These are phyloP conservation scores for Nematopogon swammerdamellus DNA, from an alignment of 2,888 invertebrate species.

Conservation along the genomic window DNA sequence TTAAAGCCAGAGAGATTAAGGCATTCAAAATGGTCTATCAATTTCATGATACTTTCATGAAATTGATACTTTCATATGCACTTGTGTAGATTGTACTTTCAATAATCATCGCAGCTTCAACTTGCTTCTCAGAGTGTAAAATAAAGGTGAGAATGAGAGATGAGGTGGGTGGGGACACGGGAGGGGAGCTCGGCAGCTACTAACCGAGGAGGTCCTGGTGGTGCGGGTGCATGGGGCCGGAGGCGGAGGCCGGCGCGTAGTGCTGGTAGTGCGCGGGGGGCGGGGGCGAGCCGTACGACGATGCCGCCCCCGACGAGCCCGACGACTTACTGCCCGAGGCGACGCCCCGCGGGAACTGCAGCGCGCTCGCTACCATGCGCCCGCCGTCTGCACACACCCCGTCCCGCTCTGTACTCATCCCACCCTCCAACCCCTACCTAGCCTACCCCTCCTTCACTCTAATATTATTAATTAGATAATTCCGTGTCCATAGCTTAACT, in stretches of 20 bases:
- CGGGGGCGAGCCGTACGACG: conserved; percentile 48
- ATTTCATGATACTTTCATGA: too few relatives aligned
- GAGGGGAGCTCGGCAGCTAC: conserved; percentile 14
- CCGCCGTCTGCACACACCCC: not conserved
- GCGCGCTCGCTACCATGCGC: not conserved
- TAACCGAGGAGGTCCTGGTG: conserved; percentile 50
- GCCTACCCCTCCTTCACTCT: too few relatives aligned
- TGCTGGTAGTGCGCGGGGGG: conserved; percentile 22
- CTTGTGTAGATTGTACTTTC: too few relatives aligned
- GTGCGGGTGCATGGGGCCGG: conserved; percentile 42
- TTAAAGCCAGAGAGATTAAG: too few relatives aligned
- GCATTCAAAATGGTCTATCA: too few relatives aligned
- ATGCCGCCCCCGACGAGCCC: conserved; percentile 22
- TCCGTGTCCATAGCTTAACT: too few relatives aligned
- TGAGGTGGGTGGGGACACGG: conserved; percentile 10
- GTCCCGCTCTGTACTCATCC: too few relatives aligned
- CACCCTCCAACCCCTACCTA: too few relatives aligned
- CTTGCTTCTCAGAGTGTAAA: too few relatives aligned
- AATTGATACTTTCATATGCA: too few relatives aligned
- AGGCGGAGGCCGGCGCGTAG: conserved; percentile 38
- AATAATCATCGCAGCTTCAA: too few relatives aligned
- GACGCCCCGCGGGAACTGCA: not conserved
- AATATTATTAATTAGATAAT: too few relatives aligned
- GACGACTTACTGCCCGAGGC: conserved; percentile 20
- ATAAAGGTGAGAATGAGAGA: conserved; percentile 24